phyloP scores from a whole-genome alignment of 2,888 invertebrate genomes.

The Polydrusus pterygomalis region DNA sequence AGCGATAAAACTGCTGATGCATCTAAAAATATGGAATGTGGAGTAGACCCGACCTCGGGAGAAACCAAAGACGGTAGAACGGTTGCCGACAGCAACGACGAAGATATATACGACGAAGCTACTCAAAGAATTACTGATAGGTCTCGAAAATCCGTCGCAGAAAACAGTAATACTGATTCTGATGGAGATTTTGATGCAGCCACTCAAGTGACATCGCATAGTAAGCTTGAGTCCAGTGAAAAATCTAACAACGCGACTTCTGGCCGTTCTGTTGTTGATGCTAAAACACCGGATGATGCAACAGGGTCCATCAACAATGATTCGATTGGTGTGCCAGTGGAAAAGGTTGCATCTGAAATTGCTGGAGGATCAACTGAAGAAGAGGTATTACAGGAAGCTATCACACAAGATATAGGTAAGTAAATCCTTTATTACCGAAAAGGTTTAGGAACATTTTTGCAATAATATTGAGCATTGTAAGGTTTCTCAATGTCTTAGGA shows the following conservation, averaged over 20 bases:
- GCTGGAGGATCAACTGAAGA: neutral
- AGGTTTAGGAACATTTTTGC: too few species aligned
- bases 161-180: neutral
- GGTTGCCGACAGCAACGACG: neutral
- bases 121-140: too few species aligned
- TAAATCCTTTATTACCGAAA: neutral
- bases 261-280: neutral
- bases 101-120: too few species aligned
- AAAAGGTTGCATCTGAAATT: neutral
- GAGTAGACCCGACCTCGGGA: neutral
- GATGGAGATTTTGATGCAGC: constrained; percentile 1
- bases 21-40: too few species aligned
- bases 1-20: neutral
- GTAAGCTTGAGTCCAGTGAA: too few species aligned
- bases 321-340: neutral
- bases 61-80: neutral
- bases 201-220: neutral
- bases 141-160: neutral
- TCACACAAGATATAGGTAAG: constrained; percentile 12
- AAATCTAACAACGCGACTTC: too few species aligned
- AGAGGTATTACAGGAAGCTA: neutral
- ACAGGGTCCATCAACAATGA: neutral
- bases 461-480: too few species aligned
- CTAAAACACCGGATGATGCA: neutral
- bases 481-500: too few species aligned